Base-by-base conservation (phyloP, 2,888 invertebrate genomes). In the Nemoura dubitans region DNA sequence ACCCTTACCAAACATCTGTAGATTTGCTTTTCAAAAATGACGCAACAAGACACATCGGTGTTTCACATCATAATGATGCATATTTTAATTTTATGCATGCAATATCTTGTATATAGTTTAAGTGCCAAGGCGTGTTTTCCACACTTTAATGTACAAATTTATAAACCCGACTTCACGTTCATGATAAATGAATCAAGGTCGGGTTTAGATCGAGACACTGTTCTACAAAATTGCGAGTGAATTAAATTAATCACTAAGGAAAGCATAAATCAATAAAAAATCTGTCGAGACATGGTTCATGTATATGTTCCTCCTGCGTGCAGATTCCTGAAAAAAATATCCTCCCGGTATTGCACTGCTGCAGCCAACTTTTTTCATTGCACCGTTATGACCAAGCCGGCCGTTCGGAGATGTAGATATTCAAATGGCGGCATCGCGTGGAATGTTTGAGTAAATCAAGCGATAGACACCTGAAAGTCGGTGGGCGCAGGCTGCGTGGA, bases 51-150 rank as follows among this genome's bases (percentile, higher is more conserved):
- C 14, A 59, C 14, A 59, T 59, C 14, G 14, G 59, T 59, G 59
- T 59, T 59, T 59, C 36, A 7, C 59, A 59, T 59, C 59, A 21
- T 59, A 59, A 59, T 59, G 59, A 59, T 59, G 59, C 59, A 59
- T 59, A 59, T 59, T 59, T 59, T 59, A 59, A 59, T 59, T 59
- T 7, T 59, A 59, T 59, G 59, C 59, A 59, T 59, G 59, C 59
- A 59, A 59, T 36, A 36, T 59, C 59, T 59, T 21, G 59, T 21
- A 59, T 36, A 14, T 59, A 7, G 59, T 59, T 59, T 59, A 59
- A 59, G 59, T 59, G 59, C 59, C 59, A 59, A 59, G 59, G 59
- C 59, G 59, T 59, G 59, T 59, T 59, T 59, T 59, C 59, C 59
- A 59, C 59, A 59, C 59, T 59, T 59, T 59, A 7, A 59, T 59